These are phyloP conservation scores for Lordiphosa clarofinis DNA, from an alignment of 1,140 invertebrate genomes.

Conservation along the genomic window DNA sequence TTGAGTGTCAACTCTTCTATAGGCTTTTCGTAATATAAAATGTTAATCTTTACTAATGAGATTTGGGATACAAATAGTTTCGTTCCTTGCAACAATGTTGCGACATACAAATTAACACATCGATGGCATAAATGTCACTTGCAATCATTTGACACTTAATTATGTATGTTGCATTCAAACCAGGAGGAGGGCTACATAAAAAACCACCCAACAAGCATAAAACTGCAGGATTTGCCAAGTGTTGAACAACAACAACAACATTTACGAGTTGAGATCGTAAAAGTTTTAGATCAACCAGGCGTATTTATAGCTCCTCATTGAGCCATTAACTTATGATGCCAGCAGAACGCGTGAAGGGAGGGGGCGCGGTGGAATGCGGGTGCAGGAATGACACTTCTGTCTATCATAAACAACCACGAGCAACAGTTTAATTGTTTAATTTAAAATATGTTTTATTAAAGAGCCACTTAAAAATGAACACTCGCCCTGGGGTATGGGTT, in stretches of 20 bases:
- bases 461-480: conserved; percentile 57
- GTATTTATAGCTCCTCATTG: conserved; percentile 69
- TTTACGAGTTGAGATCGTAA: conserved; percentile 69
- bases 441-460: conserved; percentile 78
- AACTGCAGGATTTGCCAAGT: conserved; percentile 66
- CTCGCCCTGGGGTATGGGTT: conserved; percentile 20
- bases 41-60: too few relatives aligned
- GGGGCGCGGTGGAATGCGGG: neutral
- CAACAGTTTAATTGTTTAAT: conserved; percentile 71
- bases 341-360: neutral
- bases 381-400: conserved; percentile 25
- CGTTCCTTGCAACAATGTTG: conserved; percentile 54
- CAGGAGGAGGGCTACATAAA: conserved; percentile 13
- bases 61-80: conserved; percentile 8
- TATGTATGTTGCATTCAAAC: conserved; percentile 4
- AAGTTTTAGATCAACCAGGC: conserved; percentile 41
- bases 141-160: conserved; percentile 30
- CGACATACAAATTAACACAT: conserved; percentile 67
- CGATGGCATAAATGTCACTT: conserved; percentile 52
- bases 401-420: conserved; percentile 48
- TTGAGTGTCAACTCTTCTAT: too few relatives aligned
- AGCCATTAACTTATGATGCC: conserved; percentile 44
- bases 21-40: too few relatives aligned
- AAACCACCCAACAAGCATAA: conserved; percentile 59
- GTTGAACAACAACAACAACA: conserved; percentile 47